phyloP scores from a whole-genome alignment of 2,797 vertebrate species.

The Microctenopoma stevenorrisi region DNA sequence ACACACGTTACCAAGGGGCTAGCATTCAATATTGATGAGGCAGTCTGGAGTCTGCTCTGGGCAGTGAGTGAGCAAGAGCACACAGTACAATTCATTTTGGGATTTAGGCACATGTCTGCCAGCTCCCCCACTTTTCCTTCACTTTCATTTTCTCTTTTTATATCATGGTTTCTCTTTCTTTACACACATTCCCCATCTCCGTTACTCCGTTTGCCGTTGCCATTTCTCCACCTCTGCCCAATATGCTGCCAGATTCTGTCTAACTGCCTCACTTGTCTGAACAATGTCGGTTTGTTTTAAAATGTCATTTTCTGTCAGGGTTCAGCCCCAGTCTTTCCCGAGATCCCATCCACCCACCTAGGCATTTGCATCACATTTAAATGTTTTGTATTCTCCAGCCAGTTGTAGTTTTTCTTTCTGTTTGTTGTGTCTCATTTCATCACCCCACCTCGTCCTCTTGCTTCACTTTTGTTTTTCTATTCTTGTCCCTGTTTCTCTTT shows the following conservation, averaged over 20 bases:
- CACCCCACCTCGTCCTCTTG: not conserved
- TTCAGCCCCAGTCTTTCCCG: not conserved
- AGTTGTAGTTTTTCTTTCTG: not conserved
- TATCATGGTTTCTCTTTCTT: not conserved
- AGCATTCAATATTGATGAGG: conserved; percentile 73
- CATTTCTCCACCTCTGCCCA: not conserved
- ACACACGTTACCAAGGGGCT: conserved; percentile 38
- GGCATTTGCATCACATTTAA: conserved; percentile 23
- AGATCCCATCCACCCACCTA: not conserved
- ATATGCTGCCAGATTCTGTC: conserved; percentile 20
- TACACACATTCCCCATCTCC: not conserved
- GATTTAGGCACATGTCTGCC: conserved; percentile 30
- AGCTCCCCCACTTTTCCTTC: conserved; percentile 15
- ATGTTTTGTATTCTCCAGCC: conserved; percentile 7
- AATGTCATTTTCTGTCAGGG: conserved; percentile 9
- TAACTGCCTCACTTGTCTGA: conserved; percentile 12
- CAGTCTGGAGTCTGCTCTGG: conserved; percentile 65
- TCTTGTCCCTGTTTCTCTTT: conserved; percentile 7
- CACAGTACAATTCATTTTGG: conserved; percentile 40
- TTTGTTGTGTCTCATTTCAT: conserved; percentile 21
- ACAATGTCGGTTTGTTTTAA: conserved; percentile 28
- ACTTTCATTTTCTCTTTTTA: not conserved
- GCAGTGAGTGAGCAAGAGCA: conserved; percentile 26
- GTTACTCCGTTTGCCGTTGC: conserved; percentile 2
- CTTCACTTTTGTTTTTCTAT: conserved; percentile 2